Percentiles rank a stretch among this genome's conserved stretches.
phyloP scores from a whole-genome alignment of 2,888 invertebrate species.

The Deroplatys truncata region DNA sequence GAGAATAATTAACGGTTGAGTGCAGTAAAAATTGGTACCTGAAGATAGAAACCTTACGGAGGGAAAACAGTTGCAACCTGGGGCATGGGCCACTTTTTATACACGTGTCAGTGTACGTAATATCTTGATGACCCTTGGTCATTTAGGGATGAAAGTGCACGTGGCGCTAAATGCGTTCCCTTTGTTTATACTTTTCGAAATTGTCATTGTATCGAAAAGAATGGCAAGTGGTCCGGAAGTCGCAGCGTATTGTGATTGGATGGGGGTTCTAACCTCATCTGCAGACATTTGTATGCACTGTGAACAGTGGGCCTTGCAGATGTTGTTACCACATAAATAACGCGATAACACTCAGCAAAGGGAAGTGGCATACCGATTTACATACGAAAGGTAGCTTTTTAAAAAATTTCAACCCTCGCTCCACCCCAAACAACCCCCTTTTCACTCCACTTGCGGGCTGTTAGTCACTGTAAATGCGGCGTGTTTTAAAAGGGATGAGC shows the following conservation, averaged over 20 bases:
- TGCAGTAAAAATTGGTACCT: no score
- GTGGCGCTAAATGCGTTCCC: background rate
- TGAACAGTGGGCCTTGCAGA: background rate
- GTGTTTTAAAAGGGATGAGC: background rate
- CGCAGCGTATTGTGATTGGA: background rate
- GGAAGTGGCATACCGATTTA: background rate
- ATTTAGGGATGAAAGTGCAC: background rate
- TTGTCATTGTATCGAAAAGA: background rate
- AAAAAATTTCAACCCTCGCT: background rate
- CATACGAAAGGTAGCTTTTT: slow-evolving; percentile 9
- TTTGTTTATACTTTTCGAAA: background rate
- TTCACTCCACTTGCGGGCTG: background rate
- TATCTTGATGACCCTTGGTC: no score
- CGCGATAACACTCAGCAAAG: background rate
- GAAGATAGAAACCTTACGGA: no score
- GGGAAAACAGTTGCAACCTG: no score
- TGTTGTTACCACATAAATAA: background rate
- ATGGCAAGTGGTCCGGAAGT: background rate
- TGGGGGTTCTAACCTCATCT: background rate
- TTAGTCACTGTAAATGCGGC: slow-evolving; percentile 3
- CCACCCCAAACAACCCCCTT: background rate
- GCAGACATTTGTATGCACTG: background rate
- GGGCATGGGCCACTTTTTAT: no score
- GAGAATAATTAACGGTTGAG: no score
- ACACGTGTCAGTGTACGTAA: no score